These are phyloP conservation scores for Pachyramphus minor DNA, from an alignment of 2,113 vertebrate genomes.

Conservation along the genomic window DNA sequence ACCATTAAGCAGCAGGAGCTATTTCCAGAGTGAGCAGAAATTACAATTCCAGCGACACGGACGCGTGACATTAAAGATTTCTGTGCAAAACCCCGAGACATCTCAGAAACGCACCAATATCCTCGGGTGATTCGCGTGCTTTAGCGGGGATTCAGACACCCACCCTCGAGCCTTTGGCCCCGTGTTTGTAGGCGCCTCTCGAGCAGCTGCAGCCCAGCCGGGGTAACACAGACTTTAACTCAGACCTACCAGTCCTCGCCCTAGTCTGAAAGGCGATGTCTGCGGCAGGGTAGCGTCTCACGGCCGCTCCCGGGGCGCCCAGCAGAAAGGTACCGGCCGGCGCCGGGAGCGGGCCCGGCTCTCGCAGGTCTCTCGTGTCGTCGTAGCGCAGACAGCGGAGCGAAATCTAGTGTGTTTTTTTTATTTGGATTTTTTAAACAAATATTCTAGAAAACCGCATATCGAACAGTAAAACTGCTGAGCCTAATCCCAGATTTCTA, in stretches of 20 bases:
- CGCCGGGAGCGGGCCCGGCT: background rate
- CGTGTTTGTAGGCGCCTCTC: background rate
- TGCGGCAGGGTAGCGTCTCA: background rate
- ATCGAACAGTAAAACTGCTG: background rate
- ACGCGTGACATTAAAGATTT: background rate
- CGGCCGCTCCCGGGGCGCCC: background rate
- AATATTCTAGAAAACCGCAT: background rate
- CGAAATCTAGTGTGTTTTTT: background rate
- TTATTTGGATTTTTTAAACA: background rate
- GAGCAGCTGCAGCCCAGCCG: background rate
- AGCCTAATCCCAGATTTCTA: background rate
- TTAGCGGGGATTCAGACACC: background rate
- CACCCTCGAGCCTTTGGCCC: background rate
- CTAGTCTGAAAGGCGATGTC: background rate
- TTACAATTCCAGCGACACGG: background rate
- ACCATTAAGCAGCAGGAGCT: background rate
- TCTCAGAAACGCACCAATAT: background rate
- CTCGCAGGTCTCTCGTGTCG: no score
- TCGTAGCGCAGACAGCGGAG: background rate
- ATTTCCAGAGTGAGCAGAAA: background rate
- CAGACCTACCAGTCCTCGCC: background rate
- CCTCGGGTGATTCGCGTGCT: background rate
- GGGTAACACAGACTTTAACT: fast-evolving
- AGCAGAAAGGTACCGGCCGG: background rate
- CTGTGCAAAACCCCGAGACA: background rate